These are phyloP conservation scores for Brachystomella parvula DNA, from an alignment of 1,140 invertebrate genomes.

Conservation along the genomic window DNA sequence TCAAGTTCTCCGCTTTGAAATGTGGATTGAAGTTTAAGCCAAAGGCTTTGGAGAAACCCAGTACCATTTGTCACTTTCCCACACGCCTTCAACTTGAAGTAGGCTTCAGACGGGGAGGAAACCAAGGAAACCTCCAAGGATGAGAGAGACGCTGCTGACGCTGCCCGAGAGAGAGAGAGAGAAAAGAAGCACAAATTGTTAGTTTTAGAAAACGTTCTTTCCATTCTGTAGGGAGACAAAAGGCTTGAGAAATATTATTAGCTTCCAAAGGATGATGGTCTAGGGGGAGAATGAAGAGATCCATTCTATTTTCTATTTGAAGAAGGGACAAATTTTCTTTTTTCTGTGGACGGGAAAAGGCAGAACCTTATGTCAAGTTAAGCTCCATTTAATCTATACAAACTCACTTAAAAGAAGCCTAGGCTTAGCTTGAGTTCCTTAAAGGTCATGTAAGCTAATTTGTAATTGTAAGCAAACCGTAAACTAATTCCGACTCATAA, in stretches of 20 bases:
- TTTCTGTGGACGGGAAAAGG: neutral
- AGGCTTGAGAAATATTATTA: neutral
- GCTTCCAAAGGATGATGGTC: neutral
- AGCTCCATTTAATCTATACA: slow-evolving; percentile 5
- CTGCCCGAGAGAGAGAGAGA: neutral
- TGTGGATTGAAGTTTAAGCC: neutral
- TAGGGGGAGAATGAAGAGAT: neutral
- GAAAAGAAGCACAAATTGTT: slow-evolving; percentile 5
- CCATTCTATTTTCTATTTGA: too few relatives aligned
- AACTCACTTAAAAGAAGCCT: neutral
- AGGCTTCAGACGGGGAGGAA: too few relatives aligned
- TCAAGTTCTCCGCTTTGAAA: neutral
- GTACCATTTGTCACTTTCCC: slow-evolving; percentile 17
- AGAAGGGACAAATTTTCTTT: too few relatives aligned
- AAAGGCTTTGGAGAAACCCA: neutral
- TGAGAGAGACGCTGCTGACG: too few relatives aligned
- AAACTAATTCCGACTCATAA: neutral
- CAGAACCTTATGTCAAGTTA: slow-evolving; percentile 3
- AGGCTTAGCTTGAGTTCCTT: neutral
- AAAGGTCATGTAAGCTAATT: slow-evolving; percentile 13
- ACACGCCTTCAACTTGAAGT: slow-evolving; percentile 8
- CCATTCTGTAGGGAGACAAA: neutral
- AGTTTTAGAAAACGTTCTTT: neutral
- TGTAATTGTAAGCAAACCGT: slow-evolving; percentile 17
- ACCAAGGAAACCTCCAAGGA: too few relatives aligned